Conservation (phyloP, 2,797 vertebrate species). For the Crocidura indochinensis region DNA sequence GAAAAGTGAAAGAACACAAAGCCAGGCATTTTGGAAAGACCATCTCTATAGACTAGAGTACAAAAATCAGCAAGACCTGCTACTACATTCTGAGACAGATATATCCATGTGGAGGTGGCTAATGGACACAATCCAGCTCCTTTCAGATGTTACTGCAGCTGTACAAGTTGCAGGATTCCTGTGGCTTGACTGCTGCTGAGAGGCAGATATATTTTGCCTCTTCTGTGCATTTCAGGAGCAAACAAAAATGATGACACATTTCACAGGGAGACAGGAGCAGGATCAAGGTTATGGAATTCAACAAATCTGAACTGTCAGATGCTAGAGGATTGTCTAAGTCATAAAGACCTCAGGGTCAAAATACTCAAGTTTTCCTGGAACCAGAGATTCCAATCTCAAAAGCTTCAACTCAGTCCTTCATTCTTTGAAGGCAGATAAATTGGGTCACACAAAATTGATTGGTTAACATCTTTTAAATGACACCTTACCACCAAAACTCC, state of each 20-base stretch:
- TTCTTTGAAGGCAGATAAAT: conserved; percentile 83
- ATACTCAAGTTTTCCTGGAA: conserved; percentile 75
- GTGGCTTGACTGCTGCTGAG: conserved; percentile 38
- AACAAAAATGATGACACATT: conserved; percentile 67
- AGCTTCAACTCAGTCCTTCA: conserved; percentile 80
- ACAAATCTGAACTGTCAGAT: conserved; percentile 75
- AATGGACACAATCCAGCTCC: neutral
- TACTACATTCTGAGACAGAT: neutral
- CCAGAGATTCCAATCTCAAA: conserved; percentile 83
- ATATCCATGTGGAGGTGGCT: conserved; percentile 6
- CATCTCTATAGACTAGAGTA: neutral
- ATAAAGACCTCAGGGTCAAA: conserved; percentile 78
- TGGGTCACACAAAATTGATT: conserved; percentile 80
- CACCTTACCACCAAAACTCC: conserved; percentile 77
- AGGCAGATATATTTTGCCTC: conserved; percentile 66
- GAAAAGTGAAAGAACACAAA: conserved; percentile 48
- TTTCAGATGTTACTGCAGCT: conserved; percentile 16
- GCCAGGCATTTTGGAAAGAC: neutral
- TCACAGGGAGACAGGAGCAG: conserved; percentile 65
- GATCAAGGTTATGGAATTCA: conserved; percentile 82
- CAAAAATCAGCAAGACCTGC: neutral
- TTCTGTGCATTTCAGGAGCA: conserved; percentile 28
- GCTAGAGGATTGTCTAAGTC: conserved; percentile 51
- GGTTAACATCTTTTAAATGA: conserved; percentile 65
- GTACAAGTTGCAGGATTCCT: conserved; percentile 53